A percentile compares a stretch with the other conserved stretches of the same genome.
Conservation (phyloP, 2,113 vertebrate species). For the Crotophaga sulcirostris region DNA sequence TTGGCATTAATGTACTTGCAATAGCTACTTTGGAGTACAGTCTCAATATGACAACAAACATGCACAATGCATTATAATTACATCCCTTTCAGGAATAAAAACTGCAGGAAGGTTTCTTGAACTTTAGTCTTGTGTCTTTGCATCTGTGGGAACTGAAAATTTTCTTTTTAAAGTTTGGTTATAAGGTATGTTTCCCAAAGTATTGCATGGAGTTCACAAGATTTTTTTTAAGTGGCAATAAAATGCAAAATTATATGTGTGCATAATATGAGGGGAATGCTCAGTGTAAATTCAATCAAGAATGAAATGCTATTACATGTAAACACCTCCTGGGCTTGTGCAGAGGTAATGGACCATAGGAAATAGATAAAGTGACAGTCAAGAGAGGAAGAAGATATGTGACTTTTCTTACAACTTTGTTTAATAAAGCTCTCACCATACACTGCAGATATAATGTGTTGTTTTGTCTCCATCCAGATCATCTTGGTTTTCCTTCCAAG, state of each 20-base stretch:
- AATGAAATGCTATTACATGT: conserved; percentile 72
- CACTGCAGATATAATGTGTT: conserved; percentile 30
- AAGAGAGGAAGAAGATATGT: conserved; percentile 61
- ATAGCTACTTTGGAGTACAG: background rate
- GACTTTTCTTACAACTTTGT: conserved; percentile 54
- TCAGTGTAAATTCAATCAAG: conserved; percentile 69
- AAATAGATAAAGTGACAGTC: conserved; percentile 65
- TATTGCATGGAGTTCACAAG: conserved; percentile 7
- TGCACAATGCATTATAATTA: background rate
- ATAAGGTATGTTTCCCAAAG: background rate
- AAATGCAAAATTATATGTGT: conserved; percentile 43
- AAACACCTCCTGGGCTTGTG: conserved; percentile 69
- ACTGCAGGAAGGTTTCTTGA: background rate
- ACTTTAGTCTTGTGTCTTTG: background rate
- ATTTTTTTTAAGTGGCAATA: background rate
- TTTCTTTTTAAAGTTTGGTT: background rate
- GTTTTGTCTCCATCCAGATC: conserved; percentile 50
- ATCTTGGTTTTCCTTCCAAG: conserved; percentile 51
- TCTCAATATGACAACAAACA: background rate
- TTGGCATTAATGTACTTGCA: background rate
- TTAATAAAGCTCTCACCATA: conserved; percentile 65
- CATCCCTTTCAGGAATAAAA: background rate
- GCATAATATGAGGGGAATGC: conserved; percentile 18
- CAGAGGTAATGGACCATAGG: conserved; percentile 74
- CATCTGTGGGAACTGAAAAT: background rate